Conservation (phyloP, 2,797 vertebrate genomes). For the Galaxias olidus region DNA sequence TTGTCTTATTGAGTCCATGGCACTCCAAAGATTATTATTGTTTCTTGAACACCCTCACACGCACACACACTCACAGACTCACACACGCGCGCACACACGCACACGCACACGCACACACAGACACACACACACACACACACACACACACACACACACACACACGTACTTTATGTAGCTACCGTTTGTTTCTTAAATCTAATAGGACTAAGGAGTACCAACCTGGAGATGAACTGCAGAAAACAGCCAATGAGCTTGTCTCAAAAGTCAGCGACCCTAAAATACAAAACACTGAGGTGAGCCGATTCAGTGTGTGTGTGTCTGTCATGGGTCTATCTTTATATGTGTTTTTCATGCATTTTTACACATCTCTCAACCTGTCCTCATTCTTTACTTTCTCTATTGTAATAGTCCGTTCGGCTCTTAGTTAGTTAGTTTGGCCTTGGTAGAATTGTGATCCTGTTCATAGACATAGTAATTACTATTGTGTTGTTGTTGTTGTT, state of each 20-base stretch:
- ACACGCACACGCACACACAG: no score
- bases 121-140: no score
- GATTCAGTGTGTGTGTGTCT: neutral
- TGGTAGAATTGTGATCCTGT: conserved; percentile 33
- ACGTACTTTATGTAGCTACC: neutral
- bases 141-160: no score
- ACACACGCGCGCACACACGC: no score
- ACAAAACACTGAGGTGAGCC: conserved; percentile 91
- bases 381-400: conserved; percentile 26
- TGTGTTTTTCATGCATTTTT: conserved; percentile 29
- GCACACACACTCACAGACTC: no score
- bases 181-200: conserved; percentile 21
- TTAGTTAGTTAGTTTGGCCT: conserved; percentile 13
- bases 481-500: conserved; percentile 60
- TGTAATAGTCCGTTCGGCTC: conserved; percentile 10
- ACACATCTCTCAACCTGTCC: conserved; percentile 46
- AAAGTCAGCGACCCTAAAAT: conserved; percentile 96
- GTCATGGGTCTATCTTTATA: conserved; percentile 2
- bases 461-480: conserved; percentile 54
- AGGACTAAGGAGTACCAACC: conserved; percentile 94
- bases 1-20: no score
- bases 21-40: no score
- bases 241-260: conserved; percentile 90
- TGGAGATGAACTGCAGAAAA: conserved; percentile 88
- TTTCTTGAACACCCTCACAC: no score